Base-by-base conservation (phyloP, 2,113 vertebrate genomes). In the Anseranas semipalmata region DNA sequence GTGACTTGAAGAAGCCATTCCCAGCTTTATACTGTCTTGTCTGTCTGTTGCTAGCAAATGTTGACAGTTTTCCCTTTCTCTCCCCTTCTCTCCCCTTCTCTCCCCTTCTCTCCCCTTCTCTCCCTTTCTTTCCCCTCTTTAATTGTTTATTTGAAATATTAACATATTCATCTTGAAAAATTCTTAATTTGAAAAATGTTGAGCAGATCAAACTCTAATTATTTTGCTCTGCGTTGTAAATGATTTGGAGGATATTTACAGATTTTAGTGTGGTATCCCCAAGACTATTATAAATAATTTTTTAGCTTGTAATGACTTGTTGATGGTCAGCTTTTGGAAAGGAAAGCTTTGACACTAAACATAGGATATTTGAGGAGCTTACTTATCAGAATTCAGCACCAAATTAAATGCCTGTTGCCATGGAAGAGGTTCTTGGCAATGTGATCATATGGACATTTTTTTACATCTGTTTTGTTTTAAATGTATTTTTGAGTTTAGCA, bases 301-400 rank as follows among this genome's bases (percentile, higher is more conserved):
- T 85, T 46, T 74, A 0, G 0, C 67, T 96, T 85, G 15, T 80
- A 70, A 93, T 77, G 71, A 50, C 67, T 83, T 85, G 75, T 58
- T 87, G 81, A 50, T 87, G 63, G 32, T 0, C 5, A 93, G 37
- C 41, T 76, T 71, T 88, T 83, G 75, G 71, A 79, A 91, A 76
- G 55, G n/a, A 82, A 79, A 88, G 63, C 75, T 76, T 85, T 87
- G 67, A 66, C 41, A 28, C 93, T 72, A 95, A 96, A 89, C 55
- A 70, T 33, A 35, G 59, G 41, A 32, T 96, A 55, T 91, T 82
- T 93, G 62, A 87, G 41, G 48, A 90, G 45, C 39, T 95, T 82
- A 68, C 93, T 92, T 87, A 58, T 70, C 71, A 73, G 53, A 75
- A 67, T 79, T 76, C 71, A 70, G 67, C 28, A 35, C 32, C 59